Conservation (phyloP, 1,140 invertebrate genomes). For the Rhyacophila brunnea region DNA sequence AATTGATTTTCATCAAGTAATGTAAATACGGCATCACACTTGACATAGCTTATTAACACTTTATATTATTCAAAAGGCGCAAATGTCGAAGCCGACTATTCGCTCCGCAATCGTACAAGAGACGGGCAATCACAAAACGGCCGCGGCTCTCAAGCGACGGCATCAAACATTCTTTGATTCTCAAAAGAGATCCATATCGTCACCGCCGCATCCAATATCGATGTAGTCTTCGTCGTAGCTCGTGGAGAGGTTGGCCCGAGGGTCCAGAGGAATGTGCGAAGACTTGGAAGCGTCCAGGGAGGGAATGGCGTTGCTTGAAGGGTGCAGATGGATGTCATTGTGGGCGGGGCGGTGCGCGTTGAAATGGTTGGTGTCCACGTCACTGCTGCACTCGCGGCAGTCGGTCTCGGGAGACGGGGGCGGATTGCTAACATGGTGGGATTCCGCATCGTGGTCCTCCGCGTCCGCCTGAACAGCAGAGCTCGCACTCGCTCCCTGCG, state of each 20-base stretch:
- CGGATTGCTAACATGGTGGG: conserved; percentile 64
- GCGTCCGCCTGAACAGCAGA: conserved; percentile 50
- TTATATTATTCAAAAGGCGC: too few relatives aligned
- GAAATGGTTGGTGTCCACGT: conserved; percentile 54
- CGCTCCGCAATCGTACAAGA: too few relatives aligned
- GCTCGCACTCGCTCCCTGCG: conserved; percentile 41
- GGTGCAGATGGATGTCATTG: conserved; percentile 23
- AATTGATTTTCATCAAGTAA: too few relatives aligned
- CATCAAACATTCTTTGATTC: conserved; percentile 18
- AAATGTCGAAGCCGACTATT: too few relatives aligned
- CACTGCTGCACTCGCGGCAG: conserved; percentile 68
- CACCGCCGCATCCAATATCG: conserved; percentile 64
- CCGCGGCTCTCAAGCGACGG: too few relatives aligned
- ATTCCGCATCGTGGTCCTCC: conserved; percentile 53
- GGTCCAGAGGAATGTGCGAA: conserved; percentile 29
- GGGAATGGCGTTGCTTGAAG: conserved; percentile 33
- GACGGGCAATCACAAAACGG: too few relatives aligned
- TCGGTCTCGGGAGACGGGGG: conserved; percentile 76
- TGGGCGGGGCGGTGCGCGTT: conserved; percentile 36
- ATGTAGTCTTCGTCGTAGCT: conserved; percentile 69
- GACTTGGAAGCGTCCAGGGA: conserved; percentile 30
- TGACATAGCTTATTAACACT: too few relatives aligned
- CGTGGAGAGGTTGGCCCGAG: conserved; percentile 26
- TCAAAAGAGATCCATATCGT: conserved; percentile 75
- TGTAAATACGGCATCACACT: too few relatives aligned